Evolutionary conservation across 2,797 vertebrate genomes (phyloP), one percentile per base, ranked within the genome.

Genomic region (Cossypha polioptera): DNA sequence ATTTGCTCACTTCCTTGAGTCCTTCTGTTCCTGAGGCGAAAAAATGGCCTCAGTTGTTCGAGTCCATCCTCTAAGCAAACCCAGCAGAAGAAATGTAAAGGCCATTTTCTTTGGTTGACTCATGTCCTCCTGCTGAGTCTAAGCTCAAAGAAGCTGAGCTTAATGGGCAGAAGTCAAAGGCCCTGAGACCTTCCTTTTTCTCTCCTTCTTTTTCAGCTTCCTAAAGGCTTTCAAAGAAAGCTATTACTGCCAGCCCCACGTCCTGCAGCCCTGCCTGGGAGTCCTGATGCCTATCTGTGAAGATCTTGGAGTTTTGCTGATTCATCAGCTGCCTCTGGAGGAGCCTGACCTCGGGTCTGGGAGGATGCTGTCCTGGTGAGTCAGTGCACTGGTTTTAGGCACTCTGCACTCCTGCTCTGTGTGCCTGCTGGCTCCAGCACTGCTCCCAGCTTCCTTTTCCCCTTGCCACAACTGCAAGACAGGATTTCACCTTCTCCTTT

Each of bases 161-260:
- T 94, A 90, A 92, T 68, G 68, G 59, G 14, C 29, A 69, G 18
- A 94, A 91, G 79, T 77, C 69, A 95, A 75, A 74, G 80, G 38
- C 26, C 68, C 51, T 19, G 28, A 66, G 43, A 62, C 16, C 31
- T 81, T 78, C 22, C 48, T 86, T 90, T 72, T 84, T 59, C 31
- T 51, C 7, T 31, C 15, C 10, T 73, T 35, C 51, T 81, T 68
- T 87, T 78, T 29, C 57, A 72, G 33, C 36, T 86, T 85, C 43
- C 28, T 74, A 16, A 45, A 77, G 65, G 38, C 45, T 91, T 92
- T 88, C 92, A 87, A 53, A 92, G 40, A 22, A 0, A 0, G 1
- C 10, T 1, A 0, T 33, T 87, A 40, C 68, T 87, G 47, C 48
- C 75, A 79, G 22, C 22, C 28, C 26, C 0, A 3, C 22, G 57